Percentiles rank a stretch among this genome's conserved stretches.
These are phyloP conservation scores for Tauraco hartlaubi DNA, from an alignment of 2,797 vertebrate species.

Conservation along the genomic window DNA sequence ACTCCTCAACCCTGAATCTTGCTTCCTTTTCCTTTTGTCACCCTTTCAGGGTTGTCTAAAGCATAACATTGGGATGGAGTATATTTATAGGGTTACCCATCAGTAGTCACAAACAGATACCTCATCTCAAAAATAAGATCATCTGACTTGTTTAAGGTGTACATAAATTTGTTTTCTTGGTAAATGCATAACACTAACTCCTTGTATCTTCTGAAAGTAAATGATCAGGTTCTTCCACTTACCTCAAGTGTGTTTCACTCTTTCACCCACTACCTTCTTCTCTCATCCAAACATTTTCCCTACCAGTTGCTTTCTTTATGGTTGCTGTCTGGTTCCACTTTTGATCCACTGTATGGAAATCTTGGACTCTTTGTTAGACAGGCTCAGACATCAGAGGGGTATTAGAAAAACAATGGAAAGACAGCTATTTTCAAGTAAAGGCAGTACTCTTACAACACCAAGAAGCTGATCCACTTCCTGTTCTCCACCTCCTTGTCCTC, in stretches of 20 bases:
- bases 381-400: neutral
- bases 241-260: neutral
- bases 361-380: neutral
- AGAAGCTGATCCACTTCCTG: neutral
- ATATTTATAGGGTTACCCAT: neutral
- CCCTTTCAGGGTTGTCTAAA: neutral
- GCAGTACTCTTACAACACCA: neutral
- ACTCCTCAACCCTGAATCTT: neutral
- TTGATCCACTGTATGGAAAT: neutral
- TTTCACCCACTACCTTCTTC: neutral
- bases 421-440: neutral
- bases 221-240: neutral
- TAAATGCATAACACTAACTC: neutral
- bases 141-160: neutral
- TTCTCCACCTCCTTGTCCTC: neutral
- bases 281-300: neutral
- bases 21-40: neutral
- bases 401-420: neutral
- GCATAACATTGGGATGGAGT: neutral
- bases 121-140: neutral
- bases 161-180: neutral
- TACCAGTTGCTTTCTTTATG: neutral
- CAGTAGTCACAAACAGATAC: neutral
- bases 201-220: neutral
- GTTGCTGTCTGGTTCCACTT: neutral